Base-by-base conservation (phyloP, 2,113 vertebrate genomes). In the Pituophis catenifer region DNA sequence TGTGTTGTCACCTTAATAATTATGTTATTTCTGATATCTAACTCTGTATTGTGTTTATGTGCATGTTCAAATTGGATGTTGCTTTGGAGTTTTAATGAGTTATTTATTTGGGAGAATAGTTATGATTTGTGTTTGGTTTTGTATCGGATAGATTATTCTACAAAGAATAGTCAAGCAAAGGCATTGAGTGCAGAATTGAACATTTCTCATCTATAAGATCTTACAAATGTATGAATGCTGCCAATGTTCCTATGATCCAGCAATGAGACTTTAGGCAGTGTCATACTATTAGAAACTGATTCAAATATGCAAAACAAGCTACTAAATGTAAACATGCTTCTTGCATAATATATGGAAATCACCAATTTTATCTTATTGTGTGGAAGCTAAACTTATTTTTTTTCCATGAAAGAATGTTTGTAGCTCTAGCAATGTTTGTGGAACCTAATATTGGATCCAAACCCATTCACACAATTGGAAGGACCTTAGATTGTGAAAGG, bases 1-100 rank as follows among this genome's bases (percentile, higher is more conserved):
- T 62, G 88, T 90, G 95, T 95, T 92, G 91, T 95, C 96, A 96
- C 90, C 92, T 95, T 93, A 93, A 95, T 93, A 93, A 93, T 86
- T 96, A 26, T n/a, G 29, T 94, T 44, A 93, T 94, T 93, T 95
- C 94, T 29, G 90, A 96, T 94, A 93, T 93, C 90, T 90, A 95
- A 93, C 91, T 52, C 87, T 97, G 94, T 44, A 96, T 94, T 21
- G 94, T 96, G 94, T 96, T 29, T 85, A 21, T 95, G 93, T 95
- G 91, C 95, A 58, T 91, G 90, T 93, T 38, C 92, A 44, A 90
- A 93, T 89, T 92, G 53, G 24, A 0, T 90, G 21, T 23, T 13
- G 19, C 53, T 92, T 54, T 23, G 5, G n/a, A 53, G 1, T 13
- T n/a, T 13, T 81, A 81, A 81, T 81, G 8, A 81, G 33, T 81